Percentiles rank a stretch among this genome's conserved stretches.
phyloP scores from a whole-genome alignment of 2,888 invertebrate species.

The Phania funesta region DNA sequence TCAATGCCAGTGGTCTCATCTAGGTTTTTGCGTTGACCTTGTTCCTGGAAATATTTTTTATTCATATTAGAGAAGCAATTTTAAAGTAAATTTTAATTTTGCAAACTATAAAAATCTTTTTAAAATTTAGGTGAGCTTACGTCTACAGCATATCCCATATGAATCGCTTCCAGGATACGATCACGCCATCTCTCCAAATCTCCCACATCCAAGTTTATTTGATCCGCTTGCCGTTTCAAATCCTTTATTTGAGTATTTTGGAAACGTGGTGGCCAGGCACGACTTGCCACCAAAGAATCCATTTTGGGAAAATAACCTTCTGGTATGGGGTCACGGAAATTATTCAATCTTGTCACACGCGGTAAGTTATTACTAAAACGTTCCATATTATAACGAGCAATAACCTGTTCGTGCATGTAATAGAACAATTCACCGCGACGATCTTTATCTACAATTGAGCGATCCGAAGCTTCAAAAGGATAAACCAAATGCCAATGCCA shows the following conservation, averaged over 20 bases:
- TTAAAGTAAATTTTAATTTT: neutral
- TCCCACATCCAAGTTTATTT: constrained; percentile 85
- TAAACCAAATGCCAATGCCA: constrained; percentile 86
- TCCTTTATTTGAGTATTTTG: constrained; percentile 82
- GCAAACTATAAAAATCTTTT: no score
- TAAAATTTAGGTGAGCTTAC: constrained; percentile 76
- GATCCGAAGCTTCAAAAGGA: constrained; percentile 85
- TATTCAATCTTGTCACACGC: constrained; percentile 84
- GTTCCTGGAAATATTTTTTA: constrained; percentile 80
- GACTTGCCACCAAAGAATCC: constrained; percentile 88
- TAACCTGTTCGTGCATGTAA: constrained; percentile 86
- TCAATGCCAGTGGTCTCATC: constrained; percentile 88
- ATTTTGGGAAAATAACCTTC: constrained; percentile 93
- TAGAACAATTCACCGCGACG: constrained; percentile 89
- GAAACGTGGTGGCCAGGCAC: constrained; percentile 88
- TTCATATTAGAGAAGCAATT: neutral
- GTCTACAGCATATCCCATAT: constrained; percentile 83
- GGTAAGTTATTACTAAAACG: constrained; percentile 86
- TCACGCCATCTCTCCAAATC: constrained; percentile 89
- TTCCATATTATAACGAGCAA: constrained; percentile 87
- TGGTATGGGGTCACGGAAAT: constrained; percentile 85
- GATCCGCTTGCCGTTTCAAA: constrained; percentile 85
- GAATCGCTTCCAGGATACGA: constrained; percentile 86
- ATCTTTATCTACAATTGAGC: constrained; percentile 84
- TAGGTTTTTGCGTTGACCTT: constrained; percentile 82